phyloP scores from a whole-genome alignment of 2,797 vertebrate species.

The Macrochelys suwanniensis region DNA sequence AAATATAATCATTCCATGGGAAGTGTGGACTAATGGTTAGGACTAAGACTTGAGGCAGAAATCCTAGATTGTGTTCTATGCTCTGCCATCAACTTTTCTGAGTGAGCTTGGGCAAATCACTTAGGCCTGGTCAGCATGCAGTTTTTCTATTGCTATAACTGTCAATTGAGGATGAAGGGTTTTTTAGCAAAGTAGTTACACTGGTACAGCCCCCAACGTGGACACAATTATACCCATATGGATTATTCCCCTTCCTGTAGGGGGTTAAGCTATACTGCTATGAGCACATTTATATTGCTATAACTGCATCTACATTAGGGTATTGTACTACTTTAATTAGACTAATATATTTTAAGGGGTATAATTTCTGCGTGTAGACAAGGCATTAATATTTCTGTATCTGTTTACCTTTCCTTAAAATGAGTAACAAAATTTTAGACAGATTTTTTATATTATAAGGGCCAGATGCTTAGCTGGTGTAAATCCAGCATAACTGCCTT shows the following conservation, averaged over 20 bases:
- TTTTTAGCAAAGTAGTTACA: neutral
- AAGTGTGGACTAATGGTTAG: neutral
- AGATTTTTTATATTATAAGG: neutral
- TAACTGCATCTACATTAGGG: neutral
- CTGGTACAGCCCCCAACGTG: neutral
- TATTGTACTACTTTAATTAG: neutral
- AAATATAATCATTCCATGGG: neutral
- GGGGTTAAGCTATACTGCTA: neutral
- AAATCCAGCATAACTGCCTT: neutral
- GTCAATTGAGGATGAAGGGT: neutral
- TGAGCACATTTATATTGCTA: neutral
- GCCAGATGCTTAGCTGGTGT: neutral
- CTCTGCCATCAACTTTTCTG: neutral
- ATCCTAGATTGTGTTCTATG: accelerated
- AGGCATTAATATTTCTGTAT: neutral
- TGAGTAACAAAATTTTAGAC: neutral
- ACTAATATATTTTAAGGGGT: neutral
- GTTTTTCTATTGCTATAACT: neutral
- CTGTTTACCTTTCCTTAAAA: neutral
- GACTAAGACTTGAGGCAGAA: accelerated
- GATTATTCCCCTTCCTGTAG: neutral
- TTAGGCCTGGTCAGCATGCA: neutral
- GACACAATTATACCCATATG: accelerated
- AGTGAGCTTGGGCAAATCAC: accelerated
- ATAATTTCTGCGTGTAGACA: neutral